These are phyloP conservation scores for Orchestia grillus DNA, from an alignment of 1,140 invertebrate genomes.

Conservation along the genomic window DNA sequence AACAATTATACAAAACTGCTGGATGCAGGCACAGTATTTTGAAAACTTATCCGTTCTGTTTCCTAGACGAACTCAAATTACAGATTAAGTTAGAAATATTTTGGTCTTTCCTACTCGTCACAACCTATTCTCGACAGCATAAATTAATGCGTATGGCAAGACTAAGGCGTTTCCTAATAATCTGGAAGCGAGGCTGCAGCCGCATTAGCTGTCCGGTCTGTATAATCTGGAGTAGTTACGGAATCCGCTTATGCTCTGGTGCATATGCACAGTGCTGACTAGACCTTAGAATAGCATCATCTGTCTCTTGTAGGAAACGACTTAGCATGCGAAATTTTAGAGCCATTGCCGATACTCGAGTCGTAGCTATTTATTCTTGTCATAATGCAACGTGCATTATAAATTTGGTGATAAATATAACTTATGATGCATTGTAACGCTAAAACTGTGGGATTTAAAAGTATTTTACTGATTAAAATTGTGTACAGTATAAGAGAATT, in stretches of 20 bases:
- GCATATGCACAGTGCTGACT: not conserved
- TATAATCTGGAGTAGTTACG: not conserved
- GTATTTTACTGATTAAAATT: not conserved
- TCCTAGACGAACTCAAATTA: not conserved
- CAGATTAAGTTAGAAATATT: not conserved
- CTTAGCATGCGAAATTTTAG: not conserved
- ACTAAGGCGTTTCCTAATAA: not conserved
- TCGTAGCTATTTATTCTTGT: not conserved
- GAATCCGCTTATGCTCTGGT: not conserved
- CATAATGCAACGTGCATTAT: not conserved
- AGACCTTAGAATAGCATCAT: not conserved
- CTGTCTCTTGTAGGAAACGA: not conserved
- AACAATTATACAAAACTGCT: not conserved
- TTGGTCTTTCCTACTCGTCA: not conserved
- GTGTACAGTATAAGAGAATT: not conserved
- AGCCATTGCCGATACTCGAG: not conserved
- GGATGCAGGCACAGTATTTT: not conserved
- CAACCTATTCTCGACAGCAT: slow-evolving; percentile 1
- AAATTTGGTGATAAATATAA: not conserved
- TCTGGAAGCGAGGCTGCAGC: not conserved
- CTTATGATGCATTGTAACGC: not conserved
- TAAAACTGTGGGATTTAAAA: not conserved
- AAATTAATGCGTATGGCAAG: slow-evolving; percentile 51
- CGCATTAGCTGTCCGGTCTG: not conserved
- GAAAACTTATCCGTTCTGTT: not conserved